A percentile compares a stretch with the other conserved stretches of the same genome.
These are phyloP conservation scores for Phthorimaea operculella DNA, from an alignment of 1,140 invertebrate species.

Conservation along the genomic window DNA sequence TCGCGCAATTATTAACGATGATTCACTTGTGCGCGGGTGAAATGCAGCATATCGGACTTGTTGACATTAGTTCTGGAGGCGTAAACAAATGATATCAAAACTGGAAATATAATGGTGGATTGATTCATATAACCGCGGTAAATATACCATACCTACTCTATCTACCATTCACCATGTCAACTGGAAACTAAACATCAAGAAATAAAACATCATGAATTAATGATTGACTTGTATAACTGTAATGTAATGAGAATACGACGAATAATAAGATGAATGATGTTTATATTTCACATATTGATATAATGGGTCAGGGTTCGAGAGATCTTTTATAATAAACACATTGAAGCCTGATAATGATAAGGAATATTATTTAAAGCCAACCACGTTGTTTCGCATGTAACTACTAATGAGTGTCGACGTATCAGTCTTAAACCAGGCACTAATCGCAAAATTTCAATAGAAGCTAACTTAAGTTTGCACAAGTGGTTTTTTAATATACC, in stretches of 20 bases:
- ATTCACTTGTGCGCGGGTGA: conserved; percentile 67
- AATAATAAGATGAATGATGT: background rate
- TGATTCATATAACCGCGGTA: conserved; percentile 55
- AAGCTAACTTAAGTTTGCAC: no score
- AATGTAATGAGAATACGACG: no score
- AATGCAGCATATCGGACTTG: conserved; percentile 67
- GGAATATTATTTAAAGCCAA: no score
- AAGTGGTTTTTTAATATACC: no score
- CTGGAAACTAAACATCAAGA: no score
- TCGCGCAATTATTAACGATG: conserved; percentile 67
- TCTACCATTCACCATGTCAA: no score
- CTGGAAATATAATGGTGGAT: conserved; percentile 58
- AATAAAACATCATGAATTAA: no score
- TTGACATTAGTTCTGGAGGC: conserved; percentile 62
- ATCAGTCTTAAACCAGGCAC: no score
- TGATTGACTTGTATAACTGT: no score
- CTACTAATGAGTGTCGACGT: no score
- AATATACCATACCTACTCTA: conserved; percentile 18
- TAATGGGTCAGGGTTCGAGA: background rate
- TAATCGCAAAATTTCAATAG: no score
- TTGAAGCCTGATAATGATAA: background rate
- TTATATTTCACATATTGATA: background rate
- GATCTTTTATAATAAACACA: background rate
- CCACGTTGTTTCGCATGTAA: no score
- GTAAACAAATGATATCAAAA: conserved; percentile 64